These are phyloP conservation scores for Furcifer pardalis DNA, from an alignment of 2,797 vertebrate genomes.

Conservation along the genomic window DNA sequence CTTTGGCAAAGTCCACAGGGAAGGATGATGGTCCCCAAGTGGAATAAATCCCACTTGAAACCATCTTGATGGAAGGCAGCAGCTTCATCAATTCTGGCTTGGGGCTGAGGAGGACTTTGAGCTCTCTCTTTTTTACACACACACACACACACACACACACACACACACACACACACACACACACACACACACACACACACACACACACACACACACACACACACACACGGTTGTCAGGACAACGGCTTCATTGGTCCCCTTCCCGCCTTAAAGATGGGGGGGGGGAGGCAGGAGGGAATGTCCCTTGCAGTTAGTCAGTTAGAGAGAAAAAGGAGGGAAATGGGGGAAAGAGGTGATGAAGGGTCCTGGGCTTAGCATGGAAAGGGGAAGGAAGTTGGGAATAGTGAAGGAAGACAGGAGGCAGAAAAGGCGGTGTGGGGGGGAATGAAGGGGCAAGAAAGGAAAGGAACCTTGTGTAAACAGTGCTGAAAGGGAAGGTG, in stretches of 20 bases:
- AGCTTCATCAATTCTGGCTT: too few species aligned
- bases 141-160: not conserved
- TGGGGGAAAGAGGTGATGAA: not conserved
- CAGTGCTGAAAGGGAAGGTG: not conserved
- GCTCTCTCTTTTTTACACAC: too few species aligned
- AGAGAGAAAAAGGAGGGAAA: not conserved
- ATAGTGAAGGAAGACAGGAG: too few species aligned
- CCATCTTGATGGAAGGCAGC: too few species aligned
- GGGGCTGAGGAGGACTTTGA: too few species aligned
- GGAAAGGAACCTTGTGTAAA: not conserved
- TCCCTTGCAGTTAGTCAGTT: not conserved
- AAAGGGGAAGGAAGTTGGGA: not conserved
- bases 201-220: not conserved
- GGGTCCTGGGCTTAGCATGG: not conserved
- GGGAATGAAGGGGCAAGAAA: not conserved
- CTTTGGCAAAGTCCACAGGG: too few species aligned
- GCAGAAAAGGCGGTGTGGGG: not conserved
- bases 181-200: not conserved
- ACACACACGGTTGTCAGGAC: constrained; percentile 80
- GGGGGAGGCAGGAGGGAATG: not conserved
- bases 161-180: not conserved
- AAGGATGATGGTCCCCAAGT: too few species aligned
- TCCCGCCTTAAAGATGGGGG: not conserved
- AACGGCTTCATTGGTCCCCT: constrained; percentile 81
- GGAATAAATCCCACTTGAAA: too few species aligned